Evolutionary conservation across 2,797 vertebrate genomes (phyloP).

Genomic region (Garrulus glandarius): DNA sequence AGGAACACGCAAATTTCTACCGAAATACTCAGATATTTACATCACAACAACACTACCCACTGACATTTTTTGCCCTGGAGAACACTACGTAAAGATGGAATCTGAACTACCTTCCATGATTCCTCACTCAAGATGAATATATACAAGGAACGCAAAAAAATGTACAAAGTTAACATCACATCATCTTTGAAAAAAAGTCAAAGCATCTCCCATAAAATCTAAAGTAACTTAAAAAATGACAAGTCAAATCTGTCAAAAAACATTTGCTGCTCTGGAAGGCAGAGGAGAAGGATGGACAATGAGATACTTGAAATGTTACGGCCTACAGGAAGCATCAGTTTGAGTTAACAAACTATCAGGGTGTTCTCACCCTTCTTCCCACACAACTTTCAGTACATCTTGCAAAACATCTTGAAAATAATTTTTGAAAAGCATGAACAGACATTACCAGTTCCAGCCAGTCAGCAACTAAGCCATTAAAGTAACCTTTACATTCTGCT

Average conservation of each 20-base stretch:
- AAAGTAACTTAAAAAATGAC: background rate
- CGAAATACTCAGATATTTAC: background rate
- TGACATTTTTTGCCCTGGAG: background rate
- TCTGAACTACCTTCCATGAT: background rate
- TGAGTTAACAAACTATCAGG: background rate
- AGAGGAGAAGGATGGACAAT: background rate
- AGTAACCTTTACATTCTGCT: background rate
- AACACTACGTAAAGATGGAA: background rate
- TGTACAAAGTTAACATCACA: background rate
- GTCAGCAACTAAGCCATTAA: background rate
- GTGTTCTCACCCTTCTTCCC: conserved; percentile 19
- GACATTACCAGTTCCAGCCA: background rate
- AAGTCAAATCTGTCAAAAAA: background rate
- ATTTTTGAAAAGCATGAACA: background rate
- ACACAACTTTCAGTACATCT: conserved; percentile 25
- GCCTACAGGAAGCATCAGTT: background rate
- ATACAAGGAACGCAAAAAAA: background rate
- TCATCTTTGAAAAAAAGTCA: background rate
- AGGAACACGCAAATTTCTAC: background rate
- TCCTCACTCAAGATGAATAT: background rate
- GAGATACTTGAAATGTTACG: background rate
- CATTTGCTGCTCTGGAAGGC: background rate
- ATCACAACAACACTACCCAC: background rate
- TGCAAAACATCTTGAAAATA: conserved; percentile 19
- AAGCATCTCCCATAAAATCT: background rate